phyloP scores from a whole-genome alignment of 2,113 vertebrate species.

The Pangasianodon hypophthalmus region DNA sequence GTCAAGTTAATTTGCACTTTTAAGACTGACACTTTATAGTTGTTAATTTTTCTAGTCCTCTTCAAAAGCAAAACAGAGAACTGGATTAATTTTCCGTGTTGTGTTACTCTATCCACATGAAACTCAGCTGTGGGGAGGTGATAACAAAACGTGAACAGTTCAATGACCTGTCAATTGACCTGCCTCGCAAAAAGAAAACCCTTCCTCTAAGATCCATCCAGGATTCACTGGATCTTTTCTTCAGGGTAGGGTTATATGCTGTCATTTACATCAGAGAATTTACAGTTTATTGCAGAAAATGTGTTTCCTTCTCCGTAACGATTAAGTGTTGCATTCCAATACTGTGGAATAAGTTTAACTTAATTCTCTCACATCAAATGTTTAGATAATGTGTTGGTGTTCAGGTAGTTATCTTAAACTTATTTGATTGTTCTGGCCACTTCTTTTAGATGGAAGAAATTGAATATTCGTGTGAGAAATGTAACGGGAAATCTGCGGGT shows the following conservation, averaged over 20 bases:
- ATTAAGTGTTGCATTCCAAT: not conserved
- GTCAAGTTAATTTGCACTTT: not conserved
- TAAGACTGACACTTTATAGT: not conserved
- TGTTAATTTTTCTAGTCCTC: not conserved
- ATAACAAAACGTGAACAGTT: constrained; percentile 95
- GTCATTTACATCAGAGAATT: not conserved
- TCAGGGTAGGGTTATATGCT: constrained; percentile 77
- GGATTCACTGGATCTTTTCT: constrained; percentile 97
- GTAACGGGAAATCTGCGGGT: constrained; percentile 87
- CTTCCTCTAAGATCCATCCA: constrained; percentile 90
- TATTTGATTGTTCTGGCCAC: constrained; percentile 26
- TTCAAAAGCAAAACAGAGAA: not conserved
- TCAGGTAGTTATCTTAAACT: not conserved
- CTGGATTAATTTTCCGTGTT: not conserved
- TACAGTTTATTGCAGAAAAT: not conserved
- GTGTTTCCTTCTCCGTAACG: not conserved
- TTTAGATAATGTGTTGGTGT: not conserved
- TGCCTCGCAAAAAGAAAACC: constrained; percentile 90
- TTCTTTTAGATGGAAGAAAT: constrained; percentile 88
- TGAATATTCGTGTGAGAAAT: constrained; percentile 98
- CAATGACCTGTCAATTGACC: constrained; percentile 96
- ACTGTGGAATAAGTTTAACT: not conserved
- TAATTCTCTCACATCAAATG: not conserved
- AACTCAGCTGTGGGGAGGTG: constrained; percentile 87
- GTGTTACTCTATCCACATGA: constrained; percentile 8